Evolutionary conservation across 1,140 invertebrate genomes (phyloP), one percentile per base, ranked within the genome.

Genomic region (Zaprionus taronus): DNA sequence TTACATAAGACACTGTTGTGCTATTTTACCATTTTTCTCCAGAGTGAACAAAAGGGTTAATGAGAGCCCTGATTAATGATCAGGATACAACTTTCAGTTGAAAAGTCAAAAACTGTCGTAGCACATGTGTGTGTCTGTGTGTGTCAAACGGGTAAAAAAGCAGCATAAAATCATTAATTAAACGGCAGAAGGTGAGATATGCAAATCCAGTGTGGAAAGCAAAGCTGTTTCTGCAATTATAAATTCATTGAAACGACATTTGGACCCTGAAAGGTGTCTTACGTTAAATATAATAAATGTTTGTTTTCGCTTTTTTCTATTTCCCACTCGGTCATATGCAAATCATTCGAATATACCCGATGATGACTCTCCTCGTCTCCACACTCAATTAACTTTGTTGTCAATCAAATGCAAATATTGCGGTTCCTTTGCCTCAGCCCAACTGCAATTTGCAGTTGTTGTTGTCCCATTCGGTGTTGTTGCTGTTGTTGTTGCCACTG

Each of bases 181-280:
- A 75, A 76, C 60, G 66, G 55, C 2, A 34, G 31, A 34, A 34
- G 31, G 31, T 34, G 76, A 51, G 61, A 83, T 89, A 89, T 90
- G 85, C 71, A 84, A 89, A 89, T 89, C 71, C 66, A 65, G 64
- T 65, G 31, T 44, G 62, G 22, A 61, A 75, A 41, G 66, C 61
- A 78, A 81, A 66, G 63, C 57, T 70, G 79, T 71, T 81, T 70
- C 60, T 63, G 31, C 90, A 91, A 91, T 91, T 91, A 91, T 91
- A 91, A 86, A 91, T 91, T 91, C 90, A 91, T 91, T 85, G 90
- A 91, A 91, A 91, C 91, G 90, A 90, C 90, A 91, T 91, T 91
- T 91, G 77, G 71, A 70, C 75, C 65, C 65, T 62, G 62, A 63
- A 74, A 82, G 72, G 78, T 56, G 24, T 28, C 75, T 22, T n/a